Conservation (phyloP, 2,888 invertebrate genomes). For the Parascotia fuliginaria region DNA sequence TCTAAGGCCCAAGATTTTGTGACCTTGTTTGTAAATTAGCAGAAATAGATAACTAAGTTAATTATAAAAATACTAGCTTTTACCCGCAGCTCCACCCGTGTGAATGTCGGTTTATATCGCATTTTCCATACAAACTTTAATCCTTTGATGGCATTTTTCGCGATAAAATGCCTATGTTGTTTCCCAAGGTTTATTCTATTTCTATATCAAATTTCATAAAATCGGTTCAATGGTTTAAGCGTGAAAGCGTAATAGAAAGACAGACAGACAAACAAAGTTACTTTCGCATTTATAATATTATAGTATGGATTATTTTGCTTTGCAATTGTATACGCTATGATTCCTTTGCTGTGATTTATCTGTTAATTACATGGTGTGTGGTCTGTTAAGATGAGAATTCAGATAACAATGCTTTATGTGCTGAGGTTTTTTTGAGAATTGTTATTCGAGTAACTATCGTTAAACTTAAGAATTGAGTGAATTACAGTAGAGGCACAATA, state of each 20-base stretch:
- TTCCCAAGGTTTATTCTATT: too few species aligned
- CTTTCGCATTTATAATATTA: too few species aligned
- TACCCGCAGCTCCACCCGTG: too few species aligned
- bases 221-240: too few species aligned
- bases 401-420: constrained; percentile 10
- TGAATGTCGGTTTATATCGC: too few species aligned
- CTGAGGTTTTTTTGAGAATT: neutral
- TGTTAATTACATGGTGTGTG: constrained; percentile 21
- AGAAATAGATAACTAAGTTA: constrained; percentile 35
- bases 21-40: constrained; percentile 49
- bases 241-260: too few species aligned
- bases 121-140: too few species aligned
- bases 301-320: constrained; percentile 30
- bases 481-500: neutral
- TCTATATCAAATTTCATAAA: too few species aligned
- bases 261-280: too few species aligned
- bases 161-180: too few species aligned
- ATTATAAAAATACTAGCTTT: constrained; percentile 29
- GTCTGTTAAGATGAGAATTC: constrained; percentile 11
- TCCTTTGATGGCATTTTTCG: too few species aligned
- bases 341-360: constrained; percentile 25
- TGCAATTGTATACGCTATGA: constrained; percentile 22
- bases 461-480: too few species aligned
- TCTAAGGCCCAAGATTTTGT: constrained; percentile 45
- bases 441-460: neutral